These are phyloP conservation scores for Pteromalus puparum DNA, from an alignment of 1,140 invertebrate genomes.

Conservation along the genomic window DNA sequence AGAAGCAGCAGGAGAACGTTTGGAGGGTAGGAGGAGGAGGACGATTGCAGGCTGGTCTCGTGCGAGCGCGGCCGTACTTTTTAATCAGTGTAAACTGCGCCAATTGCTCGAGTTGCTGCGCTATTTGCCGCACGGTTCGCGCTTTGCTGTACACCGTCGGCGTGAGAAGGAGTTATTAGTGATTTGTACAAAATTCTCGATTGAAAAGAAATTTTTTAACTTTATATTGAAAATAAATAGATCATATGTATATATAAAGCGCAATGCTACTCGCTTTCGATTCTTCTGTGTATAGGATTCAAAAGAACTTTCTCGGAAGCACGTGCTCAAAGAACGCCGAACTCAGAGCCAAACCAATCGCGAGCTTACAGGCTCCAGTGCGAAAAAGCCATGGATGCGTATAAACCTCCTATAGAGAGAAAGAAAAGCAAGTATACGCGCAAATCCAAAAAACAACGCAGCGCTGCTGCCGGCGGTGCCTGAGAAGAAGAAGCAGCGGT, in stretches of 20 bases:
- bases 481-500: background rate
- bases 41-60: slow-evolving; percentile 2
- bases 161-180: no score
- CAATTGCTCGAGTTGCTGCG: slow-evolving; percentile 1
- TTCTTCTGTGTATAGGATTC: no score
- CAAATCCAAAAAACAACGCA: background rate
- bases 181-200: no score
- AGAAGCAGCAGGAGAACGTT: background rate
- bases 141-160: background rate
- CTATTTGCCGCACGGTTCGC: no score
- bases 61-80: slow-evolving; percentile 26
- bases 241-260: no score
- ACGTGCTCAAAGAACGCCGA: background rate
- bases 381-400: background rate
- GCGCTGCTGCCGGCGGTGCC: no score
- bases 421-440: background rate
- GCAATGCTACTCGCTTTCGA: no score
- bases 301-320: no score
- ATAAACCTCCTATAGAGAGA: background rate
- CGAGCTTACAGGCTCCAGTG: background rate
- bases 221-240: no score
- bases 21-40: background rate
- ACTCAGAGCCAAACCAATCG: background rate
- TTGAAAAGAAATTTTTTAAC: no score
- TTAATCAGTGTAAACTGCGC: slow-evolving; percentile 40